Base-by-base conservation (phyloP, 2,797 vertebrate species). In the Cirrhinus molitorella region DNA sequence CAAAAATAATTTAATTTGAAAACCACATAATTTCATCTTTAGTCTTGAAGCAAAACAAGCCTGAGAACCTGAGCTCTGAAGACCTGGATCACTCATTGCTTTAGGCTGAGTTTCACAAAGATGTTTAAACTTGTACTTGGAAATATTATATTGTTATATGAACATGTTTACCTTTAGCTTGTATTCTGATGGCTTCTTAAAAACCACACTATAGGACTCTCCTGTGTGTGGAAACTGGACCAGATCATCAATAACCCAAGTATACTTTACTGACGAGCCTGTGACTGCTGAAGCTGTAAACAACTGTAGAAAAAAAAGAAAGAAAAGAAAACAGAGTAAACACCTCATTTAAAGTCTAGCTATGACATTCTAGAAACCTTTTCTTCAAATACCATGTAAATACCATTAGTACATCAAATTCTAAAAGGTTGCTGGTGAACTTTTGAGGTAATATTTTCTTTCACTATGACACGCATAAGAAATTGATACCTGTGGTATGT, bases 201-300 rank as follows among this genome's bases (percentile, higher is more conserved):
- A 95, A 23, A 90, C 82, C 0, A 96, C 86, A 21, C 80, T 94
- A 88, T 95, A 96, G 40, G 89, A 84, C 66, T 93, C 84, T 71
- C 94, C 95, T 78, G 89, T 91, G 79, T 94, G 90, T n/a, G 91
- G 86, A 86, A 92, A 94, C 40, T 61, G 84, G 25, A 91, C 84
- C 75, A 92, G 82, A 84, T 92, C 37, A 61, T 96, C 94, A 57
- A 95, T 91, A 85, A 93, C 87, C 96, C 96, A 96, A 12, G 85
- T 91, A 88, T 92, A 95, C 66, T 83, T 93, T 4, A 95, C 93
- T 16, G 94, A 92, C 21, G 95, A 94, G 2, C 95, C 95, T n/a
- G 85, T 89, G 3, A 88, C 85, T 72, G 95, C 90, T 73, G 85
- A 83, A 55, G 94, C 94, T 83, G 86, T 88, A 87, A 95, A 96